Base-by-base conservation (phyloP, 2,113 vertebrate species). In the Neolamprologus kungweensis region DNA sequence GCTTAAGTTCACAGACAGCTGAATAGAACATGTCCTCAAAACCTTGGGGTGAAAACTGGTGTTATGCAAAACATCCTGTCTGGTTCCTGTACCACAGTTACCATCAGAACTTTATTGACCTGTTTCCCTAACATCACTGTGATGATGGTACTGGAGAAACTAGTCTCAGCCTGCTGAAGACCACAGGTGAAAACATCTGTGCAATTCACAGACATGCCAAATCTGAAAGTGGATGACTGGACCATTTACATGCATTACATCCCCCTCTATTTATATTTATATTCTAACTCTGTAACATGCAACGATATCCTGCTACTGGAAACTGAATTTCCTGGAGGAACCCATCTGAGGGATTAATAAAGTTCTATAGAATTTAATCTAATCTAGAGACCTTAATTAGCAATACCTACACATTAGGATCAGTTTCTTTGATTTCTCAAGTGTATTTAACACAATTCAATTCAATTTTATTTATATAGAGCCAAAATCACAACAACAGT, bases 291-390 rank as follows among this genome's bases (percentile, higher is more conserved):
- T 60, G 26, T 60, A 60, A 60, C 57, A 60, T 60, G 57, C 1
- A 55, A 55, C 5, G 0, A 28, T 60, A 31, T 60, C 31, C 14
- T 60, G 57, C 26, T 31, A 60, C 57, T 60, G 57, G 14, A 31
- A 58, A 31, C 14, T 58, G 57, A 60, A 60, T 60, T 60, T 60
- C 14, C 57, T 17, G 0, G 57, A 60, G 57, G 26, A 60, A 60
- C 26, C 26, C 57, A 3, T 0, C 14, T 0, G 26, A 31, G 57
- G 0, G 26, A 60, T 60, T 60, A 31, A 60, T 0, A 60, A 60
- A 60, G 26, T 58, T 31, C 26, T 58, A 58, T 58, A 58, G 57
- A 0, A 58, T 58, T 1, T 28, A 58, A 54, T 54, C 53, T 47
- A 47, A 16, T 47, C 23, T 23, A 23, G 23, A 35, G 33, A 1